Percentiles rank a stretch among this genome's conserved stretches.
Conservation (phyloP, 2,888 invertebrate genomes). For the Cremastobaeus sp. region DNA sequence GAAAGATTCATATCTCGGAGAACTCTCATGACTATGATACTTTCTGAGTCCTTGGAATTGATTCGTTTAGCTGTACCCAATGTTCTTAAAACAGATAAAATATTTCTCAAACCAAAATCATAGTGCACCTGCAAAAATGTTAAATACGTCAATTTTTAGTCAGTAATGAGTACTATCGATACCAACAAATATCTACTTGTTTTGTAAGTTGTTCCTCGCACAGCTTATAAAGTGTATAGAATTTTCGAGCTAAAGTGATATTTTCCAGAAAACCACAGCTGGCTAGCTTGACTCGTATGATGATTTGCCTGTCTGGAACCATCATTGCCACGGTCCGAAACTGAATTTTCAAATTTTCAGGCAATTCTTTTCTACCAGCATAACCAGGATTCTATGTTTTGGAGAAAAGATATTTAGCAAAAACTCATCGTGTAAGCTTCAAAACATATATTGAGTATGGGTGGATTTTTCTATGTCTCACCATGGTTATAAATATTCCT, state of each 20-base stretch:
- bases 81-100: constrained; percentile 94
- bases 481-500: constrained; percentile 98
- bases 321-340: constrained; percentile 99
- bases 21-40: constrained; percentile 97
- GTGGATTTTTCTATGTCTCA: constrained; percentile 76
- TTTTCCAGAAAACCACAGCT: constrained; percentile 98
- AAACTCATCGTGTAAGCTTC: too few relatives aligned
- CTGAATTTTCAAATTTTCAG: constrained; percentile 98
- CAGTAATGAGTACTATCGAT: background rate
- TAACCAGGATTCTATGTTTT: constrained; percentile 96
- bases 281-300: constrained; percentile 96
- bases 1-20: constrained; percentile 98
- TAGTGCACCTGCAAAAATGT: constrained; percentile 88
- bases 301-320: constrained; percentile 98
- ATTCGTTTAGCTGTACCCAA: constrained; percentile 94
- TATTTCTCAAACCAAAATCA: constrained; percentile 97
- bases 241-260: constrained; percentile 95
- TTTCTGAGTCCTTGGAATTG: constrained; percentile 94
- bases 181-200: constrained; percentile 85
- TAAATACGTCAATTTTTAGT: constrained; percentile 3
- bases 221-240: constrained; percentile 96
- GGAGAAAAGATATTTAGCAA: background rate
- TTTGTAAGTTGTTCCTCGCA: constrained; percentile 98
- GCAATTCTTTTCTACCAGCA: constrained; percentile 96
- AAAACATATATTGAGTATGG: too few relatives aligned